Evolutionary conservation across 2,113 vertebrate genomes (phyloP), one percentile per base, ranked within the genome.

Genomic region (Speoplatyrhinus poulsoni): DNA sequence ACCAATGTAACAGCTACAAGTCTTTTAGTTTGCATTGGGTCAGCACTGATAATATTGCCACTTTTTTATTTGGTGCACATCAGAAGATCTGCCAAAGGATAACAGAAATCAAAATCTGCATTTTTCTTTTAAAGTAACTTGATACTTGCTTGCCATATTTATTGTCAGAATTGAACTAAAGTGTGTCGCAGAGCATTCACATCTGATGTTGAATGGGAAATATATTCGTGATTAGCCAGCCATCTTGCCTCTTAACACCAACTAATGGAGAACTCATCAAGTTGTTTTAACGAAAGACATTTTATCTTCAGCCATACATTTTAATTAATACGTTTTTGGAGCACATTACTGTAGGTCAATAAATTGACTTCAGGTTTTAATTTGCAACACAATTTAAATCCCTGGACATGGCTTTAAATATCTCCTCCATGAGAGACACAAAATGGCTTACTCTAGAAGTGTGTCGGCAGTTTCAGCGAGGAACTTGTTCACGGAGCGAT

Each of bases 361-460:
- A 60, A 70, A 12, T 53, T 75, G 65, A 72, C n/a, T 65, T 82
- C 9, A 36, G 6, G 15, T 69, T 65, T 78, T 63, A 69, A 26
- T 55, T 57, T 56, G 60, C 36, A 62, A 62, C 75, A 73, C 75
- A 75, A 74, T 75, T 67, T 54, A 70, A 82, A 55, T 57, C 70
- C 65, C 82, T 77, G 90, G 89, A 72, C 88, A 98, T 98, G 96
- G 96, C 96, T 85, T 92, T 98, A 91, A 98, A 95, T 91, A 92
- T 97, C 83, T 92, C 96, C 84, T 94, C 96, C 0, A 94, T 96
- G 32, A 94, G 96, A 93, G 96, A 98, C 71, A 97, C 96, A 75
- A 98, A 98, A 85, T 98, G 96, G 96, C 94, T 98, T 85, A 98
- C 96, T 0, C 86, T 98, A 70, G 96, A 98, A 92, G 96, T 98